A percentile compares a stretch with the other conserved stretches of the same genome.
phyloP scores from a whole-genome alignment of 2,888 invertebrate genomes.

The Aphodius granarius region DNA sequence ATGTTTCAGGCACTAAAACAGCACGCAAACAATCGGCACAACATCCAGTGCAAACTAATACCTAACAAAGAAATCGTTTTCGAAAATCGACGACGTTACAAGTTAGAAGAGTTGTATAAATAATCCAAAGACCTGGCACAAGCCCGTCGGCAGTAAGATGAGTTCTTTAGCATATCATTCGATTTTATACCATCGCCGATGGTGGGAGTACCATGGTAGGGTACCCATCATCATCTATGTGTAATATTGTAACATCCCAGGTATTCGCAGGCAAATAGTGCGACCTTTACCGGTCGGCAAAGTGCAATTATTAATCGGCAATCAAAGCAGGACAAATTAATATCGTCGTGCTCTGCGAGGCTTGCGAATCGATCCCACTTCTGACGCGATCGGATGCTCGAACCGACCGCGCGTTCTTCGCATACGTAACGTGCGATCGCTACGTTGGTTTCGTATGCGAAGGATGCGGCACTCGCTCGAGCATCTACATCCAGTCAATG shows the following conservation, averaged over 20 bases:
- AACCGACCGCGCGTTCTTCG: no score
- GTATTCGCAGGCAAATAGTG: conserved; percentile 26
- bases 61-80: neutral
- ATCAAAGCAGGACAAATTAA: conserved; percentile 23
- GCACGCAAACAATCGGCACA: conserved; percentile 21
- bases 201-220: conserved; percentile 49
- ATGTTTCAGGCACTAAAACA: conserved; percentile 19
- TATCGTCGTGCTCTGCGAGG: conserved; percentile 7
- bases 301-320: conserved; percentile 25
- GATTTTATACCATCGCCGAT: conserved; percentile 47
- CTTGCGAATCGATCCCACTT: neutral
- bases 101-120: conserved; percentile 15
- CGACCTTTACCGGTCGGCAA: conserved; percentile 29
- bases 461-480: no score
- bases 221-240: conserved; percentile 44
- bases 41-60: conserved; percentile 23
- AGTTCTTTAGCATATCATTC: conserved; percentile 45
- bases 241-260: conserved; percentile 46
- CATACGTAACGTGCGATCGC: no score
- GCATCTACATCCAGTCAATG: neutral
- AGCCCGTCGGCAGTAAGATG: conserved; percentile 43
- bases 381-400: no score
- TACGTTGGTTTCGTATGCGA: no score
- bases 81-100: neutral
- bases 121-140: conserved; percentile 23